Evolutionary conservation across 2,797 vertebrate genomes (phyloP), one percentile per base, ranked within the genome.

Genomic region (Paramormyrops hopkinsi): DNA sequence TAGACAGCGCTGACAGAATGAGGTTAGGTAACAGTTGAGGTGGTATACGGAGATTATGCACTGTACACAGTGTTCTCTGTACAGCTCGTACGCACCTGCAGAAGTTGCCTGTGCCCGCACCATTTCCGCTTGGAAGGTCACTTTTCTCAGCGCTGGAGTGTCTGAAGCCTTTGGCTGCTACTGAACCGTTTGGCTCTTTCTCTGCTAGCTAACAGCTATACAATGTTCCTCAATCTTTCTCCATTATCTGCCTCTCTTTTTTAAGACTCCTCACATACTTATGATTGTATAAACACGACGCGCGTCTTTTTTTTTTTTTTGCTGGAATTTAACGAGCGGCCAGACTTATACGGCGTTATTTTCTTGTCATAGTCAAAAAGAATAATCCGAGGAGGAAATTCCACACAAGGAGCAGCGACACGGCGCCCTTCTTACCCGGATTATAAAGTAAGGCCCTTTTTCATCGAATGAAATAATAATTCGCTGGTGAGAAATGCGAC

Each of bases 141-240:
- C 94, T 95, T 86, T 37, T 46, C 85, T 37, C 51, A 56, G 85
- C 92, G 96, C 94, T 93, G 90, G 95, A 94, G 96, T 94, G 95
- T 95, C 95, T 96, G 96, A 94, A 97, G 97, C 97, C 97, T 97
- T 97, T 97, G 98, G 97, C 97, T 96, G 97, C 96, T 96, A 93
- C 94, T 95, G 97, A 97, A 96, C 96, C 96, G 97, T 96, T 98
- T 97, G 98, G 97, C 97, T 98, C 97, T 96, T 97, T 97, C 96
- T 97, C 96, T 94, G 96, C 95, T 95, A 96, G 96, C 96, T 96
- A 97, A 96, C 97, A 95, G 96, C 95, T 94, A 93, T 93, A 95
- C 96, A 95, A 96, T 96, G 95, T 94, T 94, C 94, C 96, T 95
- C 95, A 93, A 96, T 96, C 96, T 95, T 96, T 94, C 94, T 93